Conservation (phyloP, 2,888 invertebrate genomes). For the Operophtera brumata region DNA sequence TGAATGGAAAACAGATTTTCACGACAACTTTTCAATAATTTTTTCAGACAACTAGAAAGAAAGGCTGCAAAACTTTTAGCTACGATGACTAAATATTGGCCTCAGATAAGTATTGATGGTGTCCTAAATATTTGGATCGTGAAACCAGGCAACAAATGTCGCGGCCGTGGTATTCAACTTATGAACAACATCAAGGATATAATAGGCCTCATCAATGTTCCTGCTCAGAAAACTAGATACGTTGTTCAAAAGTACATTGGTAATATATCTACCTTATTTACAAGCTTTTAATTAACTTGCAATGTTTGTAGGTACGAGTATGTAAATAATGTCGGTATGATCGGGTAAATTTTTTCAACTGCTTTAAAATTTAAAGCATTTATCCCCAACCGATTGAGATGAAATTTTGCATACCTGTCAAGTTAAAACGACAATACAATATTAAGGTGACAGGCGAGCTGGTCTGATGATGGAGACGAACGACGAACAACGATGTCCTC, state of each 20-base stretch:
- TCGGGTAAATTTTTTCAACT: too few species aligned
- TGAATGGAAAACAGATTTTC: conserved; percentile 6
- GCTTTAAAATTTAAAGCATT: too few species aligned
- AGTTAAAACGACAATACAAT: too few species aligned
- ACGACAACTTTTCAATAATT: conserved; percentile 8
- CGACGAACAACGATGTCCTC: too few species aligned
- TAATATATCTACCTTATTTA: conserved; percentile 53
- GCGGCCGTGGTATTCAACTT: conserved; percentile 93
- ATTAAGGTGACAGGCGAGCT: too few species aligned
- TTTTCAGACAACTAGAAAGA: conserved; percentile 69
- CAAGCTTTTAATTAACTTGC: too few species aligned
- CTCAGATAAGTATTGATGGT: conserved; percentile 92
- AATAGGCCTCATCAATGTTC: conserved; percentile 84
- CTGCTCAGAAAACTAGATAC: conserved; percentile 87
- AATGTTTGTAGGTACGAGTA: too few species aligned
- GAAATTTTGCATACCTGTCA: too few species aligned
- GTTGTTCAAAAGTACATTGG: conserved; percentile 98
- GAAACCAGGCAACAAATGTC: conserved; percentile 96
- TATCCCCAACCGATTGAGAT: too few species aligned
- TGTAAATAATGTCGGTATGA: too few species aligned
- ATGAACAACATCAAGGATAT: conserved; percentile 94
- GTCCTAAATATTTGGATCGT: conserved; percentile 95
- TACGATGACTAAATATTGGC: conserved; percentile 86
- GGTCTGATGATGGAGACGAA: too few species aligned
- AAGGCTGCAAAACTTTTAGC: conserved; percentile 83